These are phyloP conservation scores for Perca flavescens DNA, from an alignment of 2,113 vertebrate genomes.

Conservation along the genomic window DNA sequence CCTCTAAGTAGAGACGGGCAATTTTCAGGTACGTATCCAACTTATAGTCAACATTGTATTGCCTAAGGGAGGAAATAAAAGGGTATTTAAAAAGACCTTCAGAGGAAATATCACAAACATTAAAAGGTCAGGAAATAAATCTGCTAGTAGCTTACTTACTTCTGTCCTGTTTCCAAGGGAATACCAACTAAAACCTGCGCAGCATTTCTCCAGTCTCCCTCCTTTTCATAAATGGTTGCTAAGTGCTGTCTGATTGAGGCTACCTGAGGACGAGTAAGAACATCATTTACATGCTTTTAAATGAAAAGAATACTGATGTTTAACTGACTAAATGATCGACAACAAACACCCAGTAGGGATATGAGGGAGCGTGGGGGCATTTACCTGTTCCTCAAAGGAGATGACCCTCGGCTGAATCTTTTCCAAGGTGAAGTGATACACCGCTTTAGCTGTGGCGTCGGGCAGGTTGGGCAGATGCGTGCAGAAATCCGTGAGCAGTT, in stretches of 20 bases:
- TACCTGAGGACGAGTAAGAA: slow-evolving; percentile 83
- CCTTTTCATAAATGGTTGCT: slow-evolving; percentile 98
- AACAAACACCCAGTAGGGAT: not conserved
- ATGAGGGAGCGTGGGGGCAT: not conserved
- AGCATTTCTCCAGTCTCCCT: slow-evolving; percentile 98
- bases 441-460: slow-evolving; percentile 94
- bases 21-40: slow-evolving; percentile 99
- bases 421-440: slow-evolving; percentile 97
- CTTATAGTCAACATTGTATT: slow-evolving; percentile 99
- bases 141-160: slow-evolving; percentile 85
- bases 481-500: slow-evolving; percentile 97
- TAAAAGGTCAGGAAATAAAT: not conserved
- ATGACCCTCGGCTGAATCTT: slow-evolving; percentile 99
- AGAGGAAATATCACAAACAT: not conserved
- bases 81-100: not conserved
- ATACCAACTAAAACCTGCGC: slow-evolving; percentile 98
- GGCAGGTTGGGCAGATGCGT: slow-evolving; percentile 94
- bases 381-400: slow-evolving; percentile 98
- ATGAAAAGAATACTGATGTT: not conserved
- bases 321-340: not conserved
- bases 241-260: slow-evolving; percentile 98
- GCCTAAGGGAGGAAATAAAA: slow-evolving; percentile 81
- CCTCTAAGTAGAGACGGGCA: slow-evolving; percentile 95
- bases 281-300: not conserved
- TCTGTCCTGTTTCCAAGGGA: slow-evolving; percentile 97